A percentile compares a stretch with the other conserved stretches of the same genome.
Conservation (phyloP, 2,888 invertebrate species). For the Bellardia bayeri region DNA sequence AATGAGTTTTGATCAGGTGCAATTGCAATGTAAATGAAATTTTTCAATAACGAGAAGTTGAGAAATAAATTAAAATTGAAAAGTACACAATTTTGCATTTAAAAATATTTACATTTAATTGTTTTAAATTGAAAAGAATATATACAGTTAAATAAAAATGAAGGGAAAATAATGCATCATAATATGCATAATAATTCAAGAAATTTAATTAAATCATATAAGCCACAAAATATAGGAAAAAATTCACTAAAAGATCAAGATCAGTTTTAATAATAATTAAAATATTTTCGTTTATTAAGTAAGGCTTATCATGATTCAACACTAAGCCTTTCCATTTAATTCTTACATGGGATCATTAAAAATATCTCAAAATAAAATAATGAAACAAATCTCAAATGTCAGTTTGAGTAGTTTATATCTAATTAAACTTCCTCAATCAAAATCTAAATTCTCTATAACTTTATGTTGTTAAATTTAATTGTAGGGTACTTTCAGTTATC, state of each 20-base stretch:
- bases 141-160: slow-evolving; percentile 23
- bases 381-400: too few relatives aligned
- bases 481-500: neutral
- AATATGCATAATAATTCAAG: neutral
- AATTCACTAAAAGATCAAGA: too few relatives aligned
- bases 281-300: too few relatives aligned
- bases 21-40: slow-evolving; percentile 9
- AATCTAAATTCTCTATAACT: too few relatives aligned
- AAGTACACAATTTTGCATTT: slow-evolving; percentile 22
- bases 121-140: slow-evolving; percentile 52
- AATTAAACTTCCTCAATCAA: too few relatives aligned
- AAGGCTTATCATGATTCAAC: too few relatives aligned
- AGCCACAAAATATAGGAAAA: too few relatives aligned
- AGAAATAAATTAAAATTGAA: slow-evolving; percentile 31
- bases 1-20: slow-evolving; percentile 45
- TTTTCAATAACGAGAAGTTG: slow-evolving; percentile 27
- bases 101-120: slow-evolving; percentile 39
- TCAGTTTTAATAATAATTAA: too few relatives aligned
- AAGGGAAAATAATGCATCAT: slow-evolving; percentile 22
- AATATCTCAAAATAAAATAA: too few relatives aligned
- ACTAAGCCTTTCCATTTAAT: too few relatives aligned
- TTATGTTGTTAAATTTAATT: neutral
- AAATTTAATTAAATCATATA: slow-evolving; percentile 8
- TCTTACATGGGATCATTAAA: too few relatives aligned
- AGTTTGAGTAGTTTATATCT: too few relatives aligned